Base-by-base conservation (phyloP, 2,888 invertebrate genomes). In the Galeruca laticollis region DNA sequence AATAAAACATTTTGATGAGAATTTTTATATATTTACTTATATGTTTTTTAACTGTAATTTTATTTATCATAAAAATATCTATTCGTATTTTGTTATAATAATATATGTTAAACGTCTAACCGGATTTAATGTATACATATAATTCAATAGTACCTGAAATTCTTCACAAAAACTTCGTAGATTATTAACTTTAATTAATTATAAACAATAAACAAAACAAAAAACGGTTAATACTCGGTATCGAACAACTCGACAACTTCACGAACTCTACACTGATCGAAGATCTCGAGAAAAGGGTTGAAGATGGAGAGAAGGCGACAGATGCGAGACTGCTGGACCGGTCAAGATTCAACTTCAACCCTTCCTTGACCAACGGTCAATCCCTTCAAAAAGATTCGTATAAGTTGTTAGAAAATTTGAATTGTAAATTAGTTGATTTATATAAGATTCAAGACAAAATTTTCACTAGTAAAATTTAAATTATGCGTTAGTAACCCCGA, bases 271-370 rank as follows among this genome's bases (percentile, higher is more conserved):
- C 52, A 52, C 52, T 52, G 26, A 52, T 11, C 21, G 52, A 52
- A 47, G 40, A 59, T 13, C 20, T 54, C 6, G 54, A 68, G 57
- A 60, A 70, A 74, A 74, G 73, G 73, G 75, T 75, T 75, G 74
- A 70, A 54, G 47, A 64, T 60, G 49, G 47, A 66, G 56, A 56
- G 65, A 54, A 52, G 64, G 52, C 64, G 71, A 57, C 71, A 75
- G 74, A 73, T 75, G 74, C 69, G 40, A 59, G 49, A 54, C 69
- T 35, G 43, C 71, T 72, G 68, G 73, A 75, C 75, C 75, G 75
- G 75, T 75, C 74, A 75, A 73, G 70, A 73, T 72, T 61, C 59
- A 54, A 56, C 47, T 60, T 40, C 51, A 63, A 71, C 73, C 73
- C 73, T 71, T 73, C 26, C 68, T 69, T 59, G 67, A 62, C 49